These are phyloP conservation scores for Vanessa cardui DNA, from an alignment of 2,888 invertebrate species.

Conservation along the genomic window DNA sequence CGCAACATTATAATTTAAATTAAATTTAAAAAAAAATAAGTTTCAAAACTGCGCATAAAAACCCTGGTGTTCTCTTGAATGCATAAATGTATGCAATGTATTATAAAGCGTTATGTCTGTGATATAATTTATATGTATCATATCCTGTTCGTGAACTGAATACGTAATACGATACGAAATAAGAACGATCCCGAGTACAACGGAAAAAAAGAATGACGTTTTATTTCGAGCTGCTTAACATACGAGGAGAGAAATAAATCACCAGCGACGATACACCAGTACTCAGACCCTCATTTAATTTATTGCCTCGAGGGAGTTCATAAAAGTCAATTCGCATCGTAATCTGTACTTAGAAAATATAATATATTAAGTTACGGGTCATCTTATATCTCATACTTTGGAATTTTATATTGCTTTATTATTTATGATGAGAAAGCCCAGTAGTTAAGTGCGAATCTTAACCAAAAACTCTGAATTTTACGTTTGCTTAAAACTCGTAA, in stretches of 20 bases:
- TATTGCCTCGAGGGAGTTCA: conserved; percentile 11
- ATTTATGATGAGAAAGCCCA: no score
- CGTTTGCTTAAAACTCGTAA: no score
- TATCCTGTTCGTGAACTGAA: background rate
- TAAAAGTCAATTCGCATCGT: conserved; percentile 12
- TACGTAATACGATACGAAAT: conserved; percentile 1
- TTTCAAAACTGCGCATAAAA: no score
- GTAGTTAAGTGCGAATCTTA: no score
- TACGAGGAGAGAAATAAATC: conserved; percentile 16
- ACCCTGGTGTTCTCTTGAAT: background rate
- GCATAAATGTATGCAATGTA: background rate
- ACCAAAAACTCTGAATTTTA: no score
- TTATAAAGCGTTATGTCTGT: background rate
- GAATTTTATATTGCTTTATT: background rate
- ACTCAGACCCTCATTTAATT: conserved; percentile 14
- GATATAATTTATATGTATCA: background rate
- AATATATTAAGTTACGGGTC: conserved; percentile 1
- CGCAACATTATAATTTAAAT: no score
- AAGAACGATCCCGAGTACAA: conserved; percentile 6
- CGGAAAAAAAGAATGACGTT: conserved; percentile 17
- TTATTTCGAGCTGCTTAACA: conserved; percentile 20
- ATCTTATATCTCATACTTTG: background rate
- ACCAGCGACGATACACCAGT: conserved; percentile 5
- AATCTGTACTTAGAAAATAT: conserved; percentile 9
- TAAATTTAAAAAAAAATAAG: no score